phyloP scores from a whole-genome alignment of 2,888 invertebrate genomes.

The Drosophila antonietae region DNA sequence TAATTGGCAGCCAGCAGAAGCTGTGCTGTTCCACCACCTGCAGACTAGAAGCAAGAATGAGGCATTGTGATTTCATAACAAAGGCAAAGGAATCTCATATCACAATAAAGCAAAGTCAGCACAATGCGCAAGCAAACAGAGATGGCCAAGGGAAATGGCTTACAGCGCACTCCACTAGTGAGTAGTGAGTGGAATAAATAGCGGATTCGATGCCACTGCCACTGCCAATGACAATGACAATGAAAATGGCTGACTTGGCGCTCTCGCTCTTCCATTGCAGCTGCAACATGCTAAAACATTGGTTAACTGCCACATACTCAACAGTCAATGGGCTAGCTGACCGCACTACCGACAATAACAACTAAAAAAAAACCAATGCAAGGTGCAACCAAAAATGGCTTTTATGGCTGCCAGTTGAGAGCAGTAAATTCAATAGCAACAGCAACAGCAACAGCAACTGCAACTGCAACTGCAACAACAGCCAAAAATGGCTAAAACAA shows the following conservation, averaged over 20 bases:
- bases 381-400: conserved; percentile 43
- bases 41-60: background rate
- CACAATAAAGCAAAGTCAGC: conserved; percentile 33
- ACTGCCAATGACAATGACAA: background rate
- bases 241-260: conserved; percentile 25
- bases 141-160: conserved; percentile 5
- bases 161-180: background rate
- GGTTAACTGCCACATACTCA: conserved; percentile 49
- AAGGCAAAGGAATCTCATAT: conserved; percentile 22
- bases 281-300: conserved; percentile 49
- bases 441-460: background rate
- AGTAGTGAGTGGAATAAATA: background rate
- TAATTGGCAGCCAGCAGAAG: conserved; percentile 24
- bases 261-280: background rate
- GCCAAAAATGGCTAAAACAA: conserved; percentile 33
- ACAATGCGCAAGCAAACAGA: conserved; percentile 12
- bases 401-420: conserved; percentile 59
- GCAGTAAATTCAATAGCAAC: conserved; percentile 55
- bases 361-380: conserved; percentile 18
- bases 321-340: conserved; percentile 38
- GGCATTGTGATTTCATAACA: conserved; percentile 15
- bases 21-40: conserved; percentile 5
- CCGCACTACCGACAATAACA: conserved; percentile 38
- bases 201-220: background rate
- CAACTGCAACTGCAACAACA: conserved; percentile 16